A percentile compares a stretch with the other conserved stretches of the same genome.
Evolutionary conservation across 2,888 invertebrate species (phyloP).

Genomic region (Hypomecis punctinalis): DNA sequence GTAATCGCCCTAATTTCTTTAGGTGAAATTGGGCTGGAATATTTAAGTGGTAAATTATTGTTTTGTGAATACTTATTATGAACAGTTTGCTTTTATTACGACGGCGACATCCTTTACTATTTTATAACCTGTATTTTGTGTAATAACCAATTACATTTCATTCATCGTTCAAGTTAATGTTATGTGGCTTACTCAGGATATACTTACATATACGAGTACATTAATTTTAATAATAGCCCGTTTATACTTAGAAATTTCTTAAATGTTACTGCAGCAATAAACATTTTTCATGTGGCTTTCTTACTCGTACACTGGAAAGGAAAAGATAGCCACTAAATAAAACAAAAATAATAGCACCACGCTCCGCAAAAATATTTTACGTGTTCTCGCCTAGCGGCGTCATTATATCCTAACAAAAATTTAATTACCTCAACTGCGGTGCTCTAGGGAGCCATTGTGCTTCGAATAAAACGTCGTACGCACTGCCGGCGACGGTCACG

Average conservation of each 20-base stretch:
- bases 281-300: constrained; percentile 20
- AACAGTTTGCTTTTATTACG: not conserved
- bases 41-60: constrained; percentile 63
- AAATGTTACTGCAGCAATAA: constrained; percentile 19
- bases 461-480: constrained; percentile 81
- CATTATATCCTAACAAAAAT: constrained; percentile 69
- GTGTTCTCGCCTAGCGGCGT: constrained; percentile 51
- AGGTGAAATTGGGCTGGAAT: constrained; percentile 63
- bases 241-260: constrained; percentile 5
- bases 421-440: constrained; percentile 73
- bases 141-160: too few relatives aligned
- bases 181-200: too few relatives aligned
- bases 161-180: too few relatives aligned
- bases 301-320: constrained; percentile 19
- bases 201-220: constrained; percentile 1
- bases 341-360: constrained; percentile 25
- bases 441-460: constrained; percentile 72
- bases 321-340: constrained; percentile 14
- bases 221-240: constrained; percentile 6
- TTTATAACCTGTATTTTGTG: too few relatives aligned
- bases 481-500: constrained; percentile 80
- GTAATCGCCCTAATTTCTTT: constrained; percentile 73
- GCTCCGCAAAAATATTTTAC: constrained; percentile 52
- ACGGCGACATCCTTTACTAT: too few relatives aligned
- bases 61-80: constrained; percentile 32